Evolutionary conservation across 2,797 vertebrate genomes (phyloP), one percentile per base, ranked within the genome.

Genomic region (Cryptoprocta ferox): DNA sequence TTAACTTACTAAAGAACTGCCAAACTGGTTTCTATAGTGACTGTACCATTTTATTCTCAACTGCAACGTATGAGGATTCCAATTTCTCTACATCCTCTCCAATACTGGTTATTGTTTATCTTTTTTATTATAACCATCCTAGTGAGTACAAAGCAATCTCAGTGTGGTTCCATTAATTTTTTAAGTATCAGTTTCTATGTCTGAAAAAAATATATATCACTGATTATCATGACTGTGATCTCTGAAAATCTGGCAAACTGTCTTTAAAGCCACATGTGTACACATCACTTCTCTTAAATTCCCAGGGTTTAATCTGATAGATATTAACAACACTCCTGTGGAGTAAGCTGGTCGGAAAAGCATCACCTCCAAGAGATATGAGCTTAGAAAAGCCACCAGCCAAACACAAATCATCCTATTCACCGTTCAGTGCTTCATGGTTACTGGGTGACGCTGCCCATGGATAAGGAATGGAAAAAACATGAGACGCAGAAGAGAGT

Each of bases 321-420:
- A 93, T 81, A 91, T 96, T 92, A 95, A 86, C 83, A 89, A 79
- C 37, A 90, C 61, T 92, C 19, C 76, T 26, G 35, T 81, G 48
- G 61, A 97, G 76, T 94, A 71, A 73, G 53, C 92, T 96, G 80
- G 90, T 88, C 84, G 76, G 79, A 97, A 97, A 96, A 96, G 95
- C 88, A 97, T 94, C 61, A 95, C 94, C 70, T 96, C 68, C 53
- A 85, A 50, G 83, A 98, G 76, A 63, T 85, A 68, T 39, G 79
- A 97, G 81, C 85, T 81, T 88, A 90, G 81, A 96, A 92, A 92
- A 37, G 8, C 85, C 75, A 59, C 82, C 93, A 76, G 61, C 71
- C 71, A 76, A 80, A 96, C 78, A 91, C 94, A 95, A 94, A 97
- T 96, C 96, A 94, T 84, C 80, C 56, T 89, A 75, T 94, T 96